Base-by-base conservation (phyloP, 2,797 vertebrate species). In the Sardinella longiceps region DNA sequence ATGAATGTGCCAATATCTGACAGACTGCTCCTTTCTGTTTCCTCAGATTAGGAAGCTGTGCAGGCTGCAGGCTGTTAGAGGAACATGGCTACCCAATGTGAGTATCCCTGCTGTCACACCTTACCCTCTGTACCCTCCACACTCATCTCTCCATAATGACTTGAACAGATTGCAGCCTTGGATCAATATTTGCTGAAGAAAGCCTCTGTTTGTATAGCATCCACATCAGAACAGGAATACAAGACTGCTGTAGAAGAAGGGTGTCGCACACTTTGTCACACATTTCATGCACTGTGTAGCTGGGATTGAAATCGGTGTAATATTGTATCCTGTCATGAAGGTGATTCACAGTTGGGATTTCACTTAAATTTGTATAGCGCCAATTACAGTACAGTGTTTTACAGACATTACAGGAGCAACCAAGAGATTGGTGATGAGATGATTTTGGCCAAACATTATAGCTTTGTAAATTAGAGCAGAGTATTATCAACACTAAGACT, bases 61-160 rank as follows among this genome's bases (percentile, higher is more conserved):
- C 92, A 90, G 90, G 94, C 91, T 85, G 92, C 87, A 89, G 93
- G 93, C 94, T 95, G 91, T 93, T 93, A 92, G 92, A 93, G 93
- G 90, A 96, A 93, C 95, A 96, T 96, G 96, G 96, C 96, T 93
- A 95, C 95, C 92, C 96, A 96, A 90, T 94, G 96, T 96, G 89
- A 95, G 95, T 90, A 81, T 60, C 7, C 15, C 70, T 20, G 33
- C 70, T 0, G 28, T 43, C 70, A 0, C 15, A 15, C 66, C 15
- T 18, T 2, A 18, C 45, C 30, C 48, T 33, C 37, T 77, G 5
- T 56, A 3, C 9, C 7, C 81, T 46, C 43, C 23, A 39, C 45
- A 50, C n/a, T 45, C 5, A 23, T 37, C 23, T 66, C 60, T 30
- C 28, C 3, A 15, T 14, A 33, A 4, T 66, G 12, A 66, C 9